Conservation (phyloP, 2,797 vertebrate species). For the Dryobates pubescens region DNA sequence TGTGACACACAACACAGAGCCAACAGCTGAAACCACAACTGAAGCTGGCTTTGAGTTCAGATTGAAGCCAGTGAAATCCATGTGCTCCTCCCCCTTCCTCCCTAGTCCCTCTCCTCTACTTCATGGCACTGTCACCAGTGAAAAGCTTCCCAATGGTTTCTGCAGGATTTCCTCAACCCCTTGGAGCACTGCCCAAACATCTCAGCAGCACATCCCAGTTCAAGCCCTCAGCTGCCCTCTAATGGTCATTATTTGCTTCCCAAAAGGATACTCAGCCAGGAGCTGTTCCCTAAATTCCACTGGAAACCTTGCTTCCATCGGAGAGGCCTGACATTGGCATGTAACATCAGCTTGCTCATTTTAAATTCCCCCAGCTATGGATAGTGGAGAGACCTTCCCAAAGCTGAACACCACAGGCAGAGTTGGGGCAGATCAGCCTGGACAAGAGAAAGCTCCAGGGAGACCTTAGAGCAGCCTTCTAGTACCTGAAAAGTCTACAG, state of each 20-base stretch:
- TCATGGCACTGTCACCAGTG: background rate
- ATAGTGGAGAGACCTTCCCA: background rate
- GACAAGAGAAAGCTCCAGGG: too few relatives aligned
- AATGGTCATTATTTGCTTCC: background rate
- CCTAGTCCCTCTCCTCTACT: background rate
- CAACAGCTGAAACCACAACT: background rate
- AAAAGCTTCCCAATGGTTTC: background rate
- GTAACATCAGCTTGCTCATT: background rate
- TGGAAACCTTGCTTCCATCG: background rate
- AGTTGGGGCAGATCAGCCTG: too few relatives aligned
- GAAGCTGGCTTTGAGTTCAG: background rate
- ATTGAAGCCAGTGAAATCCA: background rate
- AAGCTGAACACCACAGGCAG: background rate
- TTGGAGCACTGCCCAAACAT: background rate
- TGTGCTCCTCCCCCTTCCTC: background rate
- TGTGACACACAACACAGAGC: background rate
- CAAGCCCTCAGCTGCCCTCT: background rate
- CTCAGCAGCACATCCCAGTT: background rate
- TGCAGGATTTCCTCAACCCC: background rate
- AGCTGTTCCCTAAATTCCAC: background rate
- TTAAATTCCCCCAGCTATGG: background rate
- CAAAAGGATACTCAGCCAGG: background rate
- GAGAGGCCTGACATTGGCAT: background rate
- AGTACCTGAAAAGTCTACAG: too few relatives aligned
- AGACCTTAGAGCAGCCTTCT: too few relatives aligned